Base-by-base conservation (phyloP, 2,888 invertebrate species). In the Drosophila algonquin region DNA sequence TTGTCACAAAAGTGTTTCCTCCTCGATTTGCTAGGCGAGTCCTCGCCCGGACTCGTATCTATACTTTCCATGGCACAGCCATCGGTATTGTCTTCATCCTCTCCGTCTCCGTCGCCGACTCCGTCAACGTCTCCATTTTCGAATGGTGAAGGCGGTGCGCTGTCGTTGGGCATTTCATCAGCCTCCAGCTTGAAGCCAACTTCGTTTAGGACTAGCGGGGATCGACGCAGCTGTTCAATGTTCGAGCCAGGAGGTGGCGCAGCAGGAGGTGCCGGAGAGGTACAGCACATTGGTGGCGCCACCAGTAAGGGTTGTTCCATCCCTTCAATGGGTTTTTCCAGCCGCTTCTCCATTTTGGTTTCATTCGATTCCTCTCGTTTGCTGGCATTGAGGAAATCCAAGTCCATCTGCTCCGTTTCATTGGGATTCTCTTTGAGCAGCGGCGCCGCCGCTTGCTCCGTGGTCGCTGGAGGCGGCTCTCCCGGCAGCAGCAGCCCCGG, bases 1-100 rank as follows among this genome's bases (percentile, higher is more conserved):
- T 88, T 90, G 7, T 80, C 68, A 59, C 92, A 92, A 18, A 76
- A 73, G 57, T 80, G 87, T n/a, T 85, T 84, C 6, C 76, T 73
- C 0, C 71, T 80, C 0, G 65, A 2, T 14, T 73, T 73, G 16
- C 46, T 27, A 1, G 9, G 35, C 1, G 60, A 47, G 10, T 75
- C 72, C 14, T 72, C 47, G 48, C 52, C 40, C 21, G 52, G 8
- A 8, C 51, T 60, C 14, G 56, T 56, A 1, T 63, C 71, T 27
- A 75, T 55, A 1, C 18, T 70, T 8, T 63, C 48, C 18, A 44
- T 9, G 4, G 45, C 27, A 4, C 47, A 62, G 48, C 45, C 35
- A 16, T 73, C 62, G 1, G 30, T 45, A 16, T 32, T 14, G 0
- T 69, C 63, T 12, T 60, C 72, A 12, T 24, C 44, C 9, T 55